These are phyloP conservation scores for Sesia bembeciformis DNA, from an alignment of 2,888 invertebrate species.

Conservation along the genomic window DNA sequence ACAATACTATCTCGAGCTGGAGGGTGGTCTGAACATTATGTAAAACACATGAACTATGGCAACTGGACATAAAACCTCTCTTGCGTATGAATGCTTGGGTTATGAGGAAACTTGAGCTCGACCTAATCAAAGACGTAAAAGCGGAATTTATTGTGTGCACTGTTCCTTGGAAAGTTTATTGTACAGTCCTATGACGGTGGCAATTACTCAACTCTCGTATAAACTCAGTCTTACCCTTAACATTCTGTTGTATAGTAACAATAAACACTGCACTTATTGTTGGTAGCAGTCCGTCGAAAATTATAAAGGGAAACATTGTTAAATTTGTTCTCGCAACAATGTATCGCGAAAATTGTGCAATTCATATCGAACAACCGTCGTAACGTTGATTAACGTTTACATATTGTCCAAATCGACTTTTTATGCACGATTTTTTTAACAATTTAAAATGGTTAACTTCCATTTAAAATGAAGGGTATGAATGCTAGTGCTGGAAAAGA, in stretches of 20 bases:
- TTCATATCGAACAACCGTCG: neutral
- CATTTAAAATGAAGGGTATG: too few species aligned
- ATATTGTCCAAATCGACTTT: neutral
- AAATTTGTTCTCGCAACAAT: constrained; percentile 8
- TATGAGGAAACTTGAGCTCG: constrained; percentile 56
- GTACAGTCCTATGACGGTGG: constrained; percentile 57
- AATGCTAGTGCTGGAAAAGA: too few species aligned
- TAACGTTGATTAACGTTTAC: neutral
- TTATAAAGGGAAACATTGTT: constrained; percentile 19
- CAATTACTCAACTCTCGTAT: constrained; percentile 64
- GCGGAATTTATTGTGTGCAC: constrained; percentile 66
- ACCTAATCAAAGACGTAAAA: constrained; percentile 69
- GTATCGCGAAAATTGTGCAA: neutral
- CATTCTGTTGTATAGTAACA: constrained; percentile 19
- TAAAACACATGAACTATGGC: constrained; percentile 35
- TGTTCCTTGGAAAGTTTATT: constrained; percentile 63
- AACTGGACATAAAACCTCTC: constrained; percentile 26
- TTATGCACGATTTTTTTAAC: too few species aligned
- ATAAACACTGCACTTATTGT: constrained; percentile 11
- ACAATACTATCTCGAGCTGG: neutral
- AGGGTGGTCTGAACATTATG: constrained; percentile 49
- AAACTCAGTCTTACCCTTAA: constrained; percentile 25
- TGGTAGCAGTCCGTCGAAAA: constrained; percentile 11
- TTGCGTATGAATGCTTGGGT: constrained; percentile 36
- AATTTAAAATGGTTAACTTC: too few species aligned